phyloP scores from a whole-genome alignment of 1,140 invertebrate species.

The Drosophila teissieri region DNA sequence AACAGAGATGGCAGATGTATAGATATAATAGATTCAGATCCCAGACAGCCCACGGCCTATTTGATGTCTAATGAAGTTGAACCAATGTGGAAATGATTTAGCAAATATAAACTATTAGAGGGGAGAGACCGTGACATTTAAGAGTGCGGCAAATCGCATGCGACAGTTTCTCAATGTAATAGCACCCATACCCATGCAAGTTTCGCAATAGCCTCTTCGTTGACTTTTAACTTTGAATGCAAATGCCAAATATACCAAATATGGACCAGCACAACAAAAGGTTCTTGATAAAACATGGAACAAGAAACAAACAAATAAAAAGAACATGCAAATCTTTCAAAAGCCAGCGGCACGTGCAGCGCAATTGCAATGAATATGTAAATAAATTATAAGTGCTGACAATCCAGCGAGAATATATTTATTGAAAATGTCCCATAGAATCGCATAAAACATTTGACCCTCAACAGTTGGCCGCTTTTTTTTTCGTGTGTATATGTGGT shows the following conservation, averaged over 20 bases:
- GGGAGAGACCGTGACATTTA: conserved; percentile 53
- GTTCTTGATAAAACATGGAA: conserved; percentile 6
- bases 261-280: conserved; percentile 41
- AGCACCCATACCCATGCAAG: conserved; percentile 5
- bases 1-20: conserved; percentile 1
- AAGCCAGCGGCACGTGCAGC: conserved; percentile 26
- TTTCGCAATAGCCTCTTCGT: conserved; percentile 15
- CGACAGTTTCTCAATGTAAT: conserved; percentile 14
- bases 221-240: conserved; percentile 36
- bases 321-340: conserved; percentile 3
- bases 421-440: conserved; percentile 8
- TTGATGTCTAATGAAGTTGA: conserved; percentile 46
- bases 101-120: conserved; percentile 7
- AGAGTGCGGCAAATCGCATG: conserved; percentile 24
- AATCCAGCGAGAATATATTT: conserved; percentile 17
- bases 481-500: not conserved
- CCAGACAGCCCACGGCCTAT: conserved; percentile 50
- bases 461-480: conserved; percentile 1
- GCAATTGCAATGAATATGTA: conserved; percentile 33
- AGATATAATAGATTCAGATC: conserved; percentile 8
- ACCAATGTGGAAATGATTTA: conserved; percentile 43
- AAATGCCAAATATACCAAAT: conserved; percentile 42
- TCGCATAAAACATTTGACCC: conserved; percentile 10
- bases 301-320: not conserved
- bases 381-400: conserved; percentile 37